Evolutionary conservation across 2,113 vertebrate genomes (phyloP).

Genomic region (Eulemur macaco): DNA sequence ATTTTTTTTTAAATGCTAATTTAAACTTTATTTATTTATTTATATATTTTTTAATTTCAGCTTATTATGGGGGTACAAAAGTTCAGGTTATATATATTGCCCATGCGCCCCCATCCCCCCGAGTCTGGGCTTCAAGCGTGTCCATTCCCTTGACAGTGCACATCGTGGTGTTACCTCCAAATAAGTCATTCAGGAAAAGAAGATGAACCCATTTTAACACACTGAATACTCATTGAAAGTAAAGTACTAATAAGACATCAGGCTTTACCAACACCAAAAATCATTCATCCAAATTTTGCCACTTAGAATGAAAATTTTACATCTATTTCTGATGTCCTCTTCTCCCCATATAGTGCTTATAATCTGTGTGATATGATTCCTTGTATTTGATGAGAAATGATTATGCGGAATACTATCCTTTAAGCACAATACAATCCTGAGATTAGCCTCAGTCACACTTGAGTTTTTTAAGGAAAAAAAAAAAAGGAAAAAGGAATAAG

Average conservation of each 20-base stretch:
- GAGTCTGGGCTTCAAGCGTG: too few species aligned
- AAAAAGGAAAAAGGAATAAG: background rate
- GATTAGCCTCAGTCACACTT: background rate
- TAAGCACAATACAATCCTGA: background rate
- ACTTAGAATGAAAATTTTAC: background rate
- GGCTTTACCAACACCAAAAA: background rate
- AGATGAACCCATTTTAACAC: background rate
- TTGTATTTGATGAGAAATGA: background rate
- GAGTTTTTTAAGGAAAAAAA: background rate
- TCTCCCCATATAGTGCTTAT: background rate
- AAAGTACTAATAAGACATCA: background rate
- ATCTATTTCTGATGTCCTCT: background rate
- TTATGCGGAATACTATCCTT: background rate
- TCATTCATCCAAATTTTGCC: background rate
- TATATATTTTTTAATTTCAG: too few species aligned
- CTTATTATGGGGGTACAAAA: too few species aligned
- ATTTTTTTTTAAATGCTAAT: background rate
- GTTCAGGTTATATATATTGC: too few species aligned
- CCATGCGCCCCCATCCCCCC: too few species aligned
- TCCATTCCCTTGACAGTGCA: too few species aligned
- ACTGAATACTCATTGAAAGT: background rate
- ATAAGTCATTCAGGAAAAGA: background rate
- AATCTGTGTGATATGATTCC: background rate
- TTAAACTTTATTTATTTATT: too few species aligned
- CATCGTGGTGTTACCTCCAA: background rate